Evolutionary conservation across 2,113 vertebrate species (phyloP), one percentile per base, ranked within the genome.

Genomic region (Clinocottus analis): DNA sequence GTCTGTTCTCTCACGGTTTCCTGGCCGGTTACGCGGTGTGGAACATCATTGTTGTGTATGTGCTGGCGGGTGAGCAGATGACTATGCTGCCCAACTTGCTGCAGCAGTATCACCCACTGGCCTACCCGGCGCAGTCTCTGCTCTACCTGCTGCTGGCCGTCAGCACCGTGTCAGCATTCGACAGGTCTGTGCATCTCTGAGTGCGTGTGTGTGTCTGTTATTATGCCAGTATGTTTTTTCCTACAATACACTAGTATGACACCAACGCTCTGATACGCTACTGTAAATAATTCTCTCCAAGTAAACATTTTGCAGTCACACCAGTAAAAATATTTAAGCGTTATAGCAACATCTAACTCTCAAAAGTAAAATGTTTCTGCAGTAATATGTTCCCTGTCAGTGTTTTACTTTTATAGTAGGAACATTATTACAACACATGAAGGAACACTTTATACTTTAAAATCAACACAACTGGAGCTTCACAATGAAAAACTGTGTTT

Each of bases 131-230:
- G 21, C 98, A 99, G 94, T 96, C 96, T 64, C 95, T 99, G 79
- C 94, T 97, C 56, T 98, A 99, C 92, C 93, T 99, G 73, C 95
- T 99, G 87, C 92, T 99, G 58, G 92, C 96, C 83, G 83, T 99
- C 84, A 98, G 97, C 93, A 97, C 97, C 0, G 86, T 99, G 79
- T 98, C 98, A 67, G 96, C 97, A 9, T 98, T 99, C 82, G 98
- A 99, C 93, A 97, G 97, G 97, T 98, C 87, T 25, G 78, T 64
- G 27, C 17, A 27, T 27, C 23, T 27, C 49, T 53, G 49, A 10
- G 53, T 55, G n/a, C 25, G 23, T 25, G 51, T 21, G 7, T 16
- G 13, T 43, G 39, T 41, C 3, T 41, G 10, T 41, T 41, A 41
- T 41, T 41, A 2, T 41, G 11, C 10, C 39, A 41, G 10, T 12